Conservation (phyloP, 2,888 invertebrate species). For the Platycnemis pennipes region DNA sequence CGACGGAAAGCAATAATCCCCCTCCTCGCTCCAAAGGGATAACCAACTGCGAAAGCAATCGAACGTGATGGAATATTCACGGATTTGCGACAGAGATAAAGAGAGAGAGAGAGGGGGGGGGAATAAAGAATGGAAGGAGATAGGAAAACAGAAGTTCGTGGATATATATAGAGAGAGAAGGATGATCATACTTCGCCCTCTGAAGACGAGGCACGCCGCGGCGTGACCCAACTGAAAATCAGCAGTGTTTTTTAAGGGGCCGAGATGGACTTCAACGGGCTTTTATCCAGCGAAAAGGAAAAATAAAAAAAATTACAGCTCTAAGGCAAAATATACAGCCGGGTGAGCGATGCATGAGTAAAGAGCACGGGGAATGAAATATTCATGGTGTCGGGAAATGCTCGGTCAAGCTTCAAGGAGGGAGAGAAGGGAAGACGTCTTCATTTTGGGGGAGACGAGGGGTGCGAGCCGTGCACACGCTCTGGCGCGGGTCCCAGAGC, state of each 20-base stretch:
- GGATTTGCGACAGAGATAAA: not conserved
- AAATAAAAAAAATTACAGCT: not conserved
- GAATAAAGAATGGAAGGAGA: too few species aligned
- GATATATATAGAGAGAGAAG: too few species aligned
- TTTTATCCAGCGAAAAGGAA: constrained; percentile 32
- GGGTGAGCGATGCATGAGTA: not conserved
- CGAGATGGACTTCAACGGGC: constrained; percentile 15
- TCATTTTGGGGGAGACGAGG: not conserved
- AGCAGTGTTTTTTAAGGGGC: not conserved
- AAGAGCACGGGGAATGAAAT: not conserved
- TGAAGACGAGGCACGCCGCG: not conserved
- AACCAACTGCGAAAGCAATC: not conserved
- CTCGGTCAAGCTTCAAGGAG: not conserved
- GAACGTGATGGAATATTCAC: constrained; percentile 16
- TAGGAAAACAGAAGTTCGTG: too few species aligned
- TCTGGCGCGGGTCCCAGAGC: too few species aligned
- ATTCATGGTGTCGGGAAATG: not conserved
- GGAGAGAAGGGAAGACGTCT: not conserved
- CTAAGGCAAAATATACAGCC: not conserved
- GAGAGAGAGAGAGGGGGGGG: not conserved
- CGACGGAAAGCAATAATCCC: not conserved
- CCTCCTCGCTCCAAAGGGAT: not conserved
- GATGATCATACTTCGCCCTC: not conserved
- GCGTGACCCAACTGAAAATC: not conserved
- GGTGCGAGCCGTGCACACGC: too few species aligned